Evolutionary conservation across 2,113 vertebrate species (phyloP).

Genomic region (Hassar affinis): DNA sequence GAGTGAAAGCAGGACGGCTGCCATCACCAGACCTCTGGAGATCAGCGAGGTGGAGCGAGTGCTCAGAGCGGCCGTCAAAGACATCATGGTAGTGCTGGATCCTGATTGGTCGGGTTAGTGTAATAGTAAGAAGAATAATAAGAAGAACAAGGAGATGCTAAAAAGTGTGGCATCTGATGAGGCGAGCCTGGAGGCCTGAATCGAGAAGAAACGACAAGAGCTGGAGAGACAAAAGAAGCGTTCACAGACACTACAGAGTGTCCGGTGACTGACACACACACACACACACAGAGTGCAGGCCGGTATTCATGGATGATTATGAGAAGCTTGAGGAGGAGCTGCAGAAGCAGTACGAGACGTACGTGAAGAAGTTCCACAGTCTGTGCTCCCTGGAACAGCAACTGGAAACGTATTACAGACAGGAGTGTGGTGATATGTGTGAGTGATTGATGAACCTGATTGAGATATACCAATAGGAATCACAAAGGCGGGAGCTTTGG

Average conservation of each 20-base stretch:
- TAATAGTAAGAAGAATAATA: conserved; percentile 76
- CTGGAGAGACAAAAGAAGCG: conserved; percentile 91
- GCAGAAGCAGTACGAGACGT: conserved; percentile 85
- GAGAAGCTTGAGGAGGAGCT: conserved; percentile 96
- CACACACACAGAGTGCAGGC: conserved; percentile 66
- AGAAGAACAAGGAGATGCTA: conserved; percentile 88
- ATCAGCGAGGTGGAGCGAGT: conserved; percentile 91
- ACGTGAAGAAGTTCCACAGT: conserved; percentile 86
- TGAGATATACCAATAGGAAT: too few species aligned
- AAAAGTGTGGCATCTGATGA: conserved; percentile 89
- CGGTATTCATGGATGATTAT: conserved; percentile 97
- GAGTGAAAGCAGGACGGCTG: conserved; percentile 86
- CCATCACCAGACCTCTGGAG: conserved; percentile 90
- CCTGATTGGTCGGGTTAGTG: not conserved
- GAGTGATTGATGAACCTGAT: too few species aligned
- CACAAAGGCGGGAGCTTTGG: too few species aligned
- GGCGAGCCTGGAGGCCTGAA: conserved; percentile 87
- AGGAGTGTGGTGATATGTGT: too few species aligned
- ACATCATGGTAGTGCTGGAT: conserved; percentile 75
- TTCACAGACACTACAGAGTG: conserved; percentile 87
- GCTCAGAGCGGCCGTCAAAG: conserved; percentile 82
- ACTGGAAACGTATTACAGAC: conserved; percentile 81
- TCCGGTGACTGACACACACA: conserved; percentile 74
- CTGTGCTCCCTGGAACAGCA: conserved; percentile 88
- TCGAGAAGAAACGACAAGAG: conserved; percentile 90